Conservation (phyloP, 2,888 invertebrate species). For the Patella caerulea region DNA sequence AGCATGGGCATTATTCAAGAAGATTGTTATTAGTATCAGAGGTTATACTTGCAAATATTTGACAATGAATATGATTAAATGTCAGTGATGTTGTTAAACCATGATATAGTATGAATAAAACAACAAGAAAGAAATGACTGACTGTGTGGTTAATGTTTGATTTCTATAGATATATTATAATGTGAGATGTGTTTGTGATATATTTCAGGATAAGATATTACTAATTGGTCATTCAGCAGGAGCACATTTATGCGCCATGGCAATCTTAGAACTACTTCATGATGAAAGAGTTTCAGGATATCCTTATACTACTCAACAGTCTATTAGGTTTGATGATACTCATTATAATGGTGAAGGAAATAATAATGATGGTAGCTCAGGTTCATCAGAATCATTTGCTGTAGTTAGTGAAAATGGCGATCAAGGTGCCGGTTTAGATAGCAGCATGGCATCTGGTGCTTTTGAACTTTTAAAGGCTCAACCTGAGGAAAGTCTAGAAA, state of each 20-base stretch:
- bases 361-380: constrained; percentile 41
- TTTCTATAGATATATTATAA: too few relatives aligned
- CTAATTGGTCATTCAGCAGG: constrained; percentile 69
- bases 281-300: constrained; percentile 40
- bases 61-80: too few relatives aligned
- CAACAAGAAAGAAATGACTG: too few relatives aligned
- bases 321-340: constrained; percentile 36
- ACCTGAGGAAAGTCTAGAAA: constrained; percentile 11
- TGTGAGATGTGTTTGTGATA: too few relatives aligned
- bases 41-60: too few relatives aligned
- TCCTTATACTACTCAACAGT: neutral
- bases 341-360: constrained; percentile 35
- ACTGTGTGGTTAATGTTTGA: too few relatives aligned
- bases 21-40: too few relatives aligned
- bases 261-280: constrained; percentile 62
- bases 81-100: too few relatives aligned
- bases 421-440: constrained; percentile 28
- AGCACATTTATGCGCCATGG: constrained; percentile 65
- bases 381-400: constrained; percentile 56
- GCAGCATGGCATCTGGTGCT: neutral
- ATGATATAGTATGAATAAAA: too few relatives aligned
- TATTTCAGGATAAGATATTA: constrained; percentile 56
- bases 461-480: constrained; percentile 4
- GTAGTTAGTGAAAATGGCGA: constrained; percentile 52
- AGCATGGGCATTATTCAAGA: too few relatives aligned